These are phyloP conservation scores for Chelonus insularis DNA, from an alignment of 1,140 invertebrate species.

Conservation along the genomic window DNA sequence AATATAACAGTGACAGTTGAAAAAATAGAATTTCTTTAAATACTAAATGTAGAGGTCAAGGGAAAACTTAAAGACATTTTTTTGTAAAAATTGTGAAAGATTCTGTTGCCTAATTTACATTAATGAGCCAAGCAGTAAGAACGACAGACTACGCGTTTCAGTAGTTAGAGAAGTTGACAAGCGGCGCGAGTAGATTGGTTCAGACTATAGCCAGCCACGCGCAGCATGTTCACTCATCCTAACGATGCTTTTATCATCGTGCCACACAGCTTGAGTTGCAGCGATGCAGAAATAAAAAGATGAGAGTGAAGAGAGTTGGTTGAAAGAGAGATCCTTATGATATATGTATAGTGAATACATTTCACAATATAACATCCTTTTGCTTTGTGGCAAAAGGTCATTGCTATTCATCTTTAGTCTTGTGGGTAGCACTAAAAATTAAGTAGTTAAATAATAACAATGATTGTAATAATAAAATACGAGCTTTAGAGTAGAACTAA, in stretches of 20 bases:
- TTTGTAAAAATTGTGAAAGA: neutral
- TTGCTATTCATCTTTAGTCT: neutral
- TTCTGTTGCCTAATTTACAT: neutral
- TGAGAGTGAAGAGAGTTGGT: neutral
- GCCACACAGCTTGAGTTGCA: neutral
- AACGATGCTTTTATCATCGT: constrained; percentile 9
- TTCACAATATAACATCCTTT: neutral
- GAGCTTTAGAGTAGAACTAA: neutral
- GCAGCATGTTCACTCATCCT: neutral
- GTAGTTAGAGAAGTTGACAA: constrained; percentile 17
- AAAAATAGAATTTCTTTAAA: too few species aligned
- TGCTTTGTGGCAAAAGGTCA: neutral
- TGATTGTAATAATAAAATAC: neutral
- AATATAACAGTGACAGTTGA: too few species aligned
- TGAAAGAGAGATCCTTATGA: neutral
- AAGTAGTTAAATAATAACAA: neutral
- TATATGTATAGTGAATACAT: neutral
- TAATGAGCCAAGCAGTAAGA: neutral
- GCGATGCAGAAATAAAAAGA: neutral
- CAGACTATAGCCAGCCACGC: constrained; percentile 9
- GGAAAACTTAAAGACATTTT: neutral
- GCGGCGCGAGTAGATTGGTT: constrained; percentile 9
- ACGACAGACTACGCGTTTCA: neutral
- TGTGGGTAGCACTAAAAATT: too few species aligned
- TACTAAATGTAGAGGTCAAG: too few species aligned